Conservation (phyloP, 2,888 invertebrate genomes). For the Andrena praecox region DNA sequence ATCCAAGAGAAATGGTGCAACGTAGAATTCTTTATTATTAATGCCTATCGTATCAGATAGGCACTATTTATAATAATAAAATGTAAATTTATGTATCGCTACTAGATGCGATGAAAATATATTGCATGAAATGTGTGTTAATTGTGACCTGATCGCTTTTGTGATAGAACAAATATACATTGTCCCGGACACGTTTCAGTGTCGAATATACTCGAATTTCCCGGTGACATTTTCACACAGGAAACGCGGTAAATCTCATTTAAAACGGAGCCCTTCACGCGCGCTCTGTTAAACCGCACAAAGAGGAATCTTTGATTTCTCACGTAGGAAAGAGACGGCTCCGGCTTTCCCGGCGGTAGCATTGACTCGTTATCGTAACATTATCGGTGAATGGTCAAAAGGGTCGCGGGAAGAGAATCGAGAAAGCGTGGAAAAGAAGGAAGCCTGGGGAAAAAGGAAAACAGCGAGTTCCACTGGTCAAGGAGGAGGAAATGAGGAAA, state of each 20-base stretch:
- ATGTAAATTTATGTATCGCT: too few relatives aligned
- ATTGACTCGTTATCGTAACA: constrained; percentile 69
- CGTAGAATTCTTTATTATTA: too few relatives aligned
- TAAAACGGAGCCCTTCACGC: constrained; percentile 7
- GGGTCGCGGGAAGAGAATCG: constrained; percentile 45
- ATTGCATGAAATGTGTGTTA: not conserved
- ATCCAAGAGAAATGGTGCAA: too few relatives aligned
- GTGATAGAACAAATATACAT: not conserved
- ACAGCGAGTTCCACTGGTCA: constrained; percentile 32
- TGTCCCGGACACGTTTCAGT: not conserved
- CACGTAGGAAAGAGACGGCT: constrained; percentile 46
- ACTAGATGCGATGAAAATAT: too few relatives aligned
- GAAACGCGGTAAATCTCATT: constrained; percentile 28
- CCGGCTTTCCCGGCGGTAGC: constrained; percentile 30
- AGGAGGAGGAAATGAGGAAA: constrained; percentile 37
- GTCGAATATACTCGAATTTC: not conserved
- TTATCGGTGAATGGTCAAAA: constrained; percentile 64
- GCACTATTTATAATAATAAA: too few relatives aligned
- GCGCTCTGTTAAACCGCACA: constrained; percentile 18
- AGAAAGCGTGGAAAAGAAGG: constrained; percentile 39
- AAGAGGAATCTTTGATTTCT: constrained; percentile 47
- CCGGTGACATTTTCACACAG: not conserved
- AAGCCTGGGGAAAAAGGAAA: constrained; percentile 47
- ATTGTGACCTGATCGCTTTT: not conserved
- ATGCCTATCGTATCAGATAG: too few relatives aligned